Base-by-base conservation (phyloP, 2,888 invertebrate genomes). In the Ophonus ardosiacus region DNA sequence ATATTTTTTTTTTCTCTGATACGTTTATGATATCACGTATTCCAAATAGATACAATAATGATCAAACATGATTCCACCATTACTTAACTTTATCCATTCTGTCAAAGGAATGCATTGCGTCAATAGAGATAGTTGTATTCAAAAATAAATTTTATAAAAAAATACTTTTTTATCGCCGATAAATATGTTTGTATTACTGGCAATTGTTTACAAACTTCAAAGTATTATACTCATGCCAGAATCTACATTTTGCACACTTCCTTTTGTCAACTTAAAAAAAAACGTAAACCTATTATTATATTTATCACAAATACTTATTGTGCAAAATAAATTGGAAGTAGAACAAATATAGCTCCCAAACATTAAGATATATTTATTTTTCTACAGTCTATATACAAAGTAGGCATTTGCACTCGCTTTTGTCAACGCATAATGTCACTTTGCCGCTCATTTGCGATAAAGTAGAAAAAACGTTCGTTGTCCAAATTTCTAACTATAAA, bases 71-170 rank as follows among this genome's bases (percentile, higher is more conserved):
- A 13, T 51, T 13, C 43, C 43, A 51, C 43, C 43, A 59, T 59
- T 59, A 59, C 59, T 17, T 59, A 59, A 51, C 43, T 4, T 51
- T 51, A 65, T 65, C 18, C 65, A 65, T 65, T 65, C 65, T 65
- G 21, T 21, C 24, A 18, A n/a, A 18, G 65, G 65, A 65, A 65
- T 65, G 65, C 31, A 65, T 31, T 65, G n/a, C 65, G 65, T 65
- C 65, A 65, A 65, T n/a, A 71, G n/a, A 6, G 15, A 71, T 38
- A 17, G n/a, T n/a, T 24, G 13, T 71, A 71, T 71, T 17, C 71
- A 71, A 71, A 71, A 71, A 71, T 71, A 71, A 40, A 71, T 71
- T 15, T 40, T 10, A 40, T 71, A 71, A 71, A 71, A 71, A 40
- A 40, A 40, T n/a, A 40, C 43, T 10, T 43, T 71, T 71, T 31